A percentile compares a stretch with the other conserved stretches of the same genome.
These are phyloP conservation scores for Cirrhinus mrigala DNA, from an alignment of 2,797 vertebrate genomes.

Conservation along the genomic window DNA sequence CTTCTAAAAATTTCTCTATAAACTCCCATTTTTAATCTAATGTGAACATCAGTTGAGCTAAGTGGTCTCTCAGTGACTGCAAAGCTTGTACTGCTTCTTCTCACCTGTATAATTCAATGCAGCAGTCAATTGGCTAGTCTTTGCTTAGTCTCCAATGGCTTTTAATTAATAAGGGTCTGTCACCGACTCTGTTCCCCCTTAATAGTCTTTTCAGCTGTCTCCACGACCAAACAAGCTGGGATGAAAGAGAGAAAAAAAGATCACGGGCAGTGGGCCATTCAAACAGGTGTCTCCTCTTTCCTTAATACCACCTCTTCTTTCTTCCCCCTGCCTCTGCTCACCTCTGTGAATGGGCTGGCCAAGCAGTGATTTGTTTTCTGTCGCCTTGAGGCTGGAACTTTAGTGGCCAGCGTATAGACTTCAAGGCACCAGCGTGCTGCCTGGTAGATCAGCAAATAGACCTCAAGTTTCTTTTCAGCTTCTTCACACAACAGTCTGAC, in stretches of 20 bases:
- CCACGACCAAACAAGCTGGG: constrained; percentile 25
- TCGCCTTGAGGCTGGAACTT: constrained; percentile 61
- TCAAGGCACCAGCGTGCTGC: constrained; percentile 64
- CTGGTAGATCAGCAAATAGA: constrained; percentile 59
- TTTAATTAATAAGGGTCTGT: constrained; percentile 36
- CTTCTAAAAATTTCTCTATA: background rate
- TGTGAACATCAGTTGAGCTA: background rate
- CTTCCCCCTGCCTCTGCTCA: constrained; percentile 28
- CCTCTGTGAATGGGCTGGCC: constrained; percentile 53
- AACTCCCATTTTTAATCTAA: background rate
- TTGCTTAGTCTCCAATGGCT: constrained; percentile 26
- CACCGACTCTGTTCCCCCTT: background rate
- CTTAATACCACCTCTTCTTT: constrained; percentile 39
- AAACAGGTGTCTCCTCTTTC: constrained; percentile 63
- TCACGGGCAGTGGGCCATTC: constrained; percentile 32
- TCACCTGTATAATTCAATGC: background rate
- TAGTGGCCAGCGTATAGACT: constrained; percentile 65
- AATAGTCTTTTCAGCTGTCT: constrained; percentile 40
- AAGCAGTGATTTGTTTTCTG: constrained; percentile 66
- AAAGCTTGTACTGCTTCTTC: background rate
- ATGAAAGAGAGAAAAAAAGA: constrained; percentile 48
- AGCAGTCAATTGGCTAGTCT: background rate
- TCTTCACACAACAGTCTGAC: background rate
- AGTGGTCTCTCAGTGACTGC: background rate
- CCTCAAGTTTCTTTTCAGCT: background rate